phyloP scores from a whole-genome alignment of 2,113 vertebrate species.

The Apistogramma diplotaenia region DNA sequence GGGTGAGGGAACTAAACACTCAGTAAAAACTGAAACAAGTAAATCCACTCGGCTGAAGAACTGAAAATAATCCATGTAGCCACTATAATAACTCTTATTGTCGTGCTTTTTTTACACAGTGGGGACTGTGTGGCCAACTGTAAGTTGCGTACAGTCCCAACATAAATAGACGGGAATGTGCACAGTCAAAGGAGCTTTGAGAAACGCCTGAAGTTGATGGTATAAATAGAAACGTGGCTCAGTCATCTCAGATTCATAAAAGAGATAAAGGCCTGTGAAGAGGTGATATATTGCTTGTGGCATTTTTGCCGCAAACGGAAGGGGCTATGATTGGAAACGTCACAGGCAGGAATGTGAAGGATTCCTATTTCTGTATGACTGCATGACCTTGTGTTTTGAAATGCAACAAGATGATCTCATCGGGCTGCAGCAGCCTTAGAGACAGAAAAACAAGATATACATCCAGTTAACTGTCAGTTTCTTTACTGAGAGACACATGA shows the following conservation, averaged over 20 bases:
- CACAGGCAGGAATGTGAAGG: conserved; percentile 41
- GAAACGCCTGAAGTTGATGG: conserved; percentile 12
- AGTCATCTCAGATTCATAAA: conserved; percentile 65
- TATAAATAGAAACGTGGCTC: conserved; percentile 67
- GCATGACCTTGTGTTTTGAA: conserved; percentile 37
- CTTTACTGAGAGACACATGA: neutral
- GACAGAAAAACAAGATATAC: neutral
- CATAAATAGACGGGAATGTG: conserved; percentile 72
- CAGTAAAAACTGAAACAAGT: too few relatives aligned
- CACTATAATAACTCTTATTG: neutral
- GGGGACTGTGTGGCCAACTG: conserved; percentile 13
- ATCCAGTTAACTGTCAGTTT: neutral
- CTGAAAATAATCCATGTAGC: neutral
- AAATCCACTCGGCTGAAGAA: too few relatives aligned
- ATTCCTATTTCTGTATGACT: conserved; percentile 45
- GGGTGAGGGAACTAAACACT: too few relatives aligned
- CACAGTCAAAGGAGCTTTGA: conserved; percentile 60
- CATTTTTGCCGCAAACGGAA: conserved; percentile 42
- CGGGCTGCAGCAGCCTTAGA: neutral
- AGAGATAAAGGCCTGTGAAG: conserved; percentile 54
- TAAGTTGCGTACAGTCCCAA: conserved; percentile 33
- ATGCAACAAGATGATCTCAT: neutral
- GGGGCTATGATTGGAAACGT: conserved; percentile 45
- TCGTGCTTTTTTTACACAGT: neutral
- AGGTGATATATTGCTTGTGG: conserved; percentile 36